Evolutionary conservation across 35 echinoderm and acorn worm species (phyloP).

Genomic region (Anneissia japonica): DNA sequence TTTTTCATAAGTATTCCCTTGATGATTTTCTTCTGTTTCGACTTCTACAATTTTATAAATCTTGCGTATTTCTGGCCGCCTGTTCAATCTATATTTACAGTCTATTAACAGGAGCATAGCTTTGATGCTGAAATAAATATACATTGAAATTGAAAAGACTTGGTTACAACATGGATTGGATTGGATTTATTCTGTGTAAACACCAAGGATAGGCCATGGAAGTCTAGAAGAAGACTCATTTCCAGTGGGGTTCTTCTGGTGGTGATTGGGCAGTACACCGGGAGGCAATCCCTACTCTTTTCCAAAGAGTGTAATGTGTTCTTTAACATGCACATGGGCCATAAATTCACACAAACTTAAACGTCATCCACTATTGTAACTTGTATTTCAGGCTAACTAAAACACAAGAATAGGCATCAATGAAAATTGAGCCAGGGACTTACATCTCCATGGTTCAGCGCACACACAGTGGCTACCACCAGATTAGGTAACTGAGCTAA

Average conservation of each 20-base stretch:
- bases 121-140: slow-evolving; percentile 61
- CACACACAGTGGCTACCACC: too few species aligned
- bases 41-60: slow-evolving; percentile 54
- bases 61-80: slow-evolving; percentile 52
- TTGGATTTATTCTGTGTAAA: neutral
- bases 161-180: neutral
- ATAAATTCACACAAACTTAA: too few species aligned
- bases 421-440: too few species aligned
- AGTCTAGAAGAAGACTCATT: neutral
- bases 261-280: neutral
- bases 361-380: too few species aligned
- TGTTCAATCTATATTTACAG: slow-evolving; percentile 84
- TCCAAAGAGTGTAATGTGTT: too few species aligned
- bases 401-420: too few species aligned
- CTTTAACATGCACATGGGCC: too few species aligned
- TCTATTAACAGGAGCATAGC: slow-evolving; percentile 94
- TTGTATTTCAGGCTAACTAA: too few species aligned
- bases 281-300: neutral
- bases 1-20: slow-evolving; percentile 20
- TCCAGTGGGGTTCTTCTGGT: neutral
- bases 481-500: too few species aligned
- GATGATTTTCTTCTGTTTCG: slow-evolving; percentile 23
- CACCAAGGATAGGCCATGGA: neutral
- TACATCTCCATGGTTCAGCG: too few species aligned
- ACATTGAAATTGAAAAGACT: neutral